These are phyloP conservation scores for Cyprinodon tularosa DNA, from an alignment of 2,113 vertebrate species.

Conservation along the genomic window DNA sequence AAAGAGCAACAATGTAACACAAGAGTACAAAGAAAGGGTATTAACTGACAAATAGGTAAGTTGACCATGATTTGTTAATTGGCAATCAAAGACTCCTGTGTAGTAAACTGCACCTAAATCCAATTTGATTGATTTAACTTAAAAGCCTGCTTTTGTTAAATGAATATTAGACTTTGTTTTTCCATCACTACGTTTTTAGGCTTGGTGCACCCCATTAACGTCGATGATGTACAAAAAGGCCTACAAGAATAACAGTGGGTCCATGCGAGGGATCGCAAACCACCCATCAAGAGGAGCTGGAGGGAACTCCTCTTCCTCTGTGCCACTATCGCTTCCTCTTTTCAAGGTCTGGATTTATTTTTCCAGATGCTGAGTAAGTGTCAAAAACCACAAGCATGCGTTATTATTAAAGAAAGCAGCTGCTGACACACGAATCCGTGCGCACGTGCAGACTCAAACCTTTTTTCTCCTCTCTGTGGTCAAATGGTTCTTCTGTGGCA, in stretches of 20 bases:
- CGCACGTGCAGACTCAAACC: neutral
- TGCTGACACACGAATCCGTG: conserved; percentile 35
- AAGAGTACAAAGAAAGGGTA: no score
- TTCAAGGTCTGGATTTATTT: conserved; percentile 42
- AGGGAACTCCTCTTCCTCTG: conserved; percentile 64
- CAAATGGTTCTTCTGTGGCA: conserved; percentile 12
- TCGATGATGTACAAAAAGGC: conserved; percentile 14
- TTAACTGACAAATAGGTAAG: no score
- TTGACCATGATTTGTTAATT: neutral
- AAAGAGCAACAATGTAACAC: no score
- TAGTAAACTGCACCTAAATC: neutral
- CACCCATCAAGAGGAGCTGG: conserved; percentile 31
- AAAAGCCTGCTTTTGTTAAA: conserved; percentile 1
- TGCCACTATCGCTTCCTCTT: conserved; percentile 74
- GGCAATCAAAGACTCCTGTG: neutral
- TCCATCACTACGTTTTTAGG: neutral
- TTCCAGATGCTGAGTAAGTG: conserved; percentile 67
- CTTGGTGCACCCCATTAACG: conserved; percentile 55
- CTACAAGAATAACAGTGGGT: conserved; percentile 63
- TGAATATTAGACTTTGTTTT: neutral
- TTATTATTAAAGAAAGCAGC: conserved; percentile 68
- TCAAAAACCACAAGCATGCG: conserved; percentile 42
- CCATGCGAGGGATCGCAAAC: conserved; percentile 54
- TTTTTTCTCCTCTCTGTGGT: neutral
- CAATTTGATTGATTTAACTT: neutral